Evolutionary conservation across 2,797 vertebrate genomes (phyloP), one percentile per base, ranked within the genome.

Genomic region (Adelosebastes latens): DNA sequence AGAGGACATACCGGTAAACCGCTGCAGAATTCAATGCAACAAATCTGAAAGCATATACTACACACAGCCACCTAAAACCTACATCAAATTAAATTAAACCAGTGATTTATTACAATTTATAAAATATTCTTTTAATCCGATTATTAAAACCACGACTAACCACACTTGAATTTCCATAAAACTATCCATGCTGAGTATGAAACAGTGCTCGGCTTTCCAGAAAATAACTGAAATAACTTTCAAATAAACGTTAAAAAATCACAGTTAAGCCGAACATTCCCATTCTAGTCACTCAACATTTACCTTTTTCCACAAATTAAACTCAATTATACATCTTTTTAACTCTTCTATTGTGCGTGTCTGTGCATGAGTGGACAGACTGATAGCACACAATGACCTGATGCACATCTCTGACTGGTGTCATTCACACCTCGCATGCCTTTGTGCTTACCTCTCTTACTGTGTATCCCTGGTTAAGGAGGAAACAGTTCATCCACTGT

Each of bases 401-500:
- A 53, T 25, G 5, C 18, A n/a, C 36, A 77, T 22, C n/a, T 60
- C n/a, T 20, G 16, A 12, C 56, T 58, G 14, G 8, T 22, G 52
- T 73, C 32, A 62, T 46, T 72, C 34, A 75, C 71, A 65, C 20
- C 2, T 67, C 6, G 10, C 3, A 8, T 31, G 4, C 11, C 39
- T 25, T 6, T 12, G 20, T n/a, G 2, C 92, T 90, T 76, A 94
- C 93, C 93, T 86, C 42, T 86, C n/a, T 79, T 4, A 10, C 24
- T 59, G 61, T 36, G 59, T 67, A 6, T 85, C 39, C 78, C 62
- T 29, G 53, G 6, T 72, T 13, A 62, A 78, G 32, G 62, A 79
- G 32, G 25, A 59, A 87, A 78, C 9, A 12, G 34, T 64, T 87
- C 46, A 53, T 88, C 80, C 79, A 78, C 32, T 29, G 8, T 78